A percentile compares a stretch with the other conserved stretches of the same genome.
Conservation (phyloP, 2,113 vertebrate species). For the Poicephalus meyeri region DNA sequence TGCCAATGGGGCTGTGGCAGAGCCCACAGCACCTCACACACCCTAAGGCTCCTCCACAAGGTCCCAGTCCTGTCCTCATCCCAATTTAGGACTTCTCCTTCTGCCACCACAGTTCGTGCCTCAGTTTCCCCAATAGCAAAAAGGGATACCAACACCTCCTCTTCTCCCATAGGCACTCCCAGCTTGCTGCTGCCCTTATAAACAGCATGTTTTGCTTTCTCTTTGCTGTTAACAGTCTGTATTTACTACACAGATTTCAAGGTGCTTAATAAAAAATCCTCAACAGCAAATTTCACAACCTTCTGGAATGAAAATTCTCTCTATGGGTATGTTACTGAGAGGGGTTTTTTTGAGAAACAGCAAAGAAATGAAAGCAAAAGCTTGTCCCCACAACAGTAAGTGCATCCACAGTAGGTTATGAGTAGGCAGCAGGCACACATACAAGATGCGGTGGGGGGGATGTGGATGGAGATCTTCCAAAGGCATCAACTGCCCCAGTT, state of each 20-base stretch:
- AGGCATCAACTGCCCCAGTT: not conserved
- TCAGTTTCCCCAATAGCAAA: not conserved
- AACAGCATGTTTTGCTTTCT: not conserved
- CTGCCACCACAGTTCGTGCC: not conserved
- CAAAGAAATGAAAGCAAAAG: not conserved
- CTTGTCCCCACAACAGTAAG: not conserved
- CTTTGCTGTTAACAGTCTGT: not conserved
- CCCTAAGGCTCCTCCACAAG: not conserved
- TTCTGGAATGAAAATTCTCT: not conserved
- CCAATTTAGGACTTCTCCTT: not conserved
- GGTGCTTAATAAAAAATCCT: not conserved
- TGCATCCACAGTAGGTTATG: not conserved
- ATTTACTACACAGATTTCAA: not conserved
- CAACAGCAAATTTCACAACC: not conserved
- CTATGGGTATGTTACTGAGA: accelerated
- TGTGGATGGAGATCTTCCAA: not conserved
- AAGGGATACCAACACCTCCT: accelerated
- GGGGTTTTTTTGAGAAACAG: not conserved
- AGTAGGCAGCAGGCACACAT: not conserved
- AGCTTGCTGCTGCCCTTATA: not conserved
- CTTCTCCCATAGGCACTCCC: not conserved
- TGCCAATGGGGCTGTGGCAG: accelerated
- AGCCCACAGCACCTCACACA: not conserved
- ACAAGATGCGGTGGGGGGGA: no score
- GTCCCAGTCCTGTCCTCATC: not conserved